These are phyloP conservation scores for Pandion haliaetus DNA, from an alignment of 2,113 vertebrate genomes.

Conservation along the genomic window DNA sequence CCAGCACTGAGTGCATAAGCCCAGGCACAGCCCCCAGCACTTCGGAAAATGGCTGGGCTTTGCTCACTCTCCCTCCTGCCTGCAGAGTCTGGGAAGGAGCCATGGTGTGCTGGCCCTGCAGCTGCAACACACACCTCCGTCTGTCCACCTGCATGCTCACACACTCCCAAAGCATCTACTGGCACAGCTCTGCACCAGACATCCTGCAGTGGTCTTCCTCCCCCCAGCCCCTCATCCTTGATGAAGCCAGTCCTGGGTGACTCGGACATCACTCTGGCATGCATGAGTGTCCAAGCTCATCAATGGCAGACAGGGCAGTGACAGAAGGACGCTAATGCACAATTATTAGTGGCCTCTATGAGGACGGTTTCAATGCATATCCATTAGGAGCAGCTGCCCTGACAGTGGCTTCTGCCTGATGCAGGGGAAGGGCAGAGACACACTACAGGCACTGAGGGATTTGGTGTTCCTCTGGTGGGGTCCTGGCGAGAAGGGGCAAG, in stretches of 20 bases:
- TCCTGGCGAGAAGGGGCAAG: not conserved
- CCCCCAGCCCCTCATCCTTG: not conserved
- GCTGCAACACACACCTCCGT: not conserved
- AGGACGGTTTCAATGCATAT: not conserved
- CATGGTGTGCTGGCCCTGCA: not conserved
- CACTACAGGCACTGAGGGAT: not conserved
- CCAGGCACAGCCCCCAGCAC: not conserved
- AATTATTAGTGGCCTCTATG: not conserved
- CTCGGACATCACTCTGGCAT: fast-evolving
- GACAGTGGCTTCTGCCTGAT: not conserved
- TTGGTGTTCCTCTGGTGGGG: not conserved
- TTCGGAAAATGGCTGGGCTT: not conserved
- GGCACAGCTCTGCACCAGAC: not conserved
- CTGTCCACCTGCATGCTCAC: not conserved
- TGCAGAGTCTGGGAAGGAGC: not conserved
- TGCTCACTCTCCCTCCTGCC: not conserved
- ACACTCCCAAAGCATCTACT: not conserved
- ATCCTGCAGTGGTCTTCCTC: not conserved
- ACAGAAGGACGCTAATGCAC: not conserved
- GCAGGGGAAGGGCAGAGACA: not conserved
- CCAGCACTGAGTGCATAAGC: not conserved
- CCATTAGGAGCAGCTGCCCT: not conserved
- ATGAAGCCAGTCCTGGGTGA: not conserved
- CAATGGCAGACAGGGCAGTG: not conserved
- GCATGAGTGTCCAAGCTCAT: not conserved